phyloP scores from a whole-genome alignment of 2,888 invertebrate species.

The Drosophila pullipes region DNA sequence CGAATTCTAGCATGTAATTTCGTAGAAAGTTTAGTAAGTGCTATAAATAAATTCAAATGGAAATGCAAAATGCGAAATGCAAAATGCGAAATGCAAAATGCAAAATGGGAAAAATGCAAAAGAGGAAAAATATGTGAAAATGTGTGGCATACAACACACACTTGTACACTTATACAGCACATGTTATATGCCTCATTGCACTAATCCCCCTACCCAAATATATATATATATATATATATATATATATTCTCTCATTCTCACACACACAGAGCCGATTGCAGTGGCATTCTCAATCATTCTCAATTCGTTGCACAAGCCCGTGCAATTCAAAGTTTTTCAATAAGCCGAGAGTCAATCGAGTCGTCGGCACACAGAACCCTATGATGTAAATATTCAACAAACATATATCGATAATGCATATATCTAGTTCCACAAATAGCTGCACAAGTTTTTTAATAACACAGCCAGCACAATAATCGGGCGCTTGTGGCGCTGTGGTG shows the following conservation, averaged over 20 bases:
- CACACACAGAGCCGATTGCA: not conserved
- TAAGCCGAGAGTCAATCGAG: conserved; percentile 49
- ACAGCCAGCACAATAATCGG: not conserved
- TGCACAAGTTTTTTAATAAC: conserved; percentile 26
- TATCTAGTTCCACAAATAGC: not conserved
- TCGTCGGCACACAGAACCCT: conserved; percentile 22
- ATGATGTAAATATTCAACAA: conserved; percentile 34
- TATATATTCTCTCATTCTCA: not conserved
- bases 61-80: conserved; percentile 40
- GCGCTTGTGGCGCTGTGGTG: not conserved
- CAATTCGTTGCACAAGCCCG: conserved; percentile 1
- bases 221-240: no score
- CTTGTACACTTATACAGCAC: not conserved
- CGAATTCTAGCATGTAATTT: conserved; percentile 75
- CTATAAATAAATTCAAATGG: conserved; percentile 65
- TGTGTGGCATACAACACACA: conserved; percentile 22
- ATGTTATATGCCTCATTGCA: conserved; percentile 37
- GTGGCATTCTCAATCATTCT: conserved; percentile 1
- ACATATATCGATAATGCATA: conserved; percentile 26
- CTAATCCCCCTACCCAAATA: conserved; percentile 29
- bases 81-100: conserved; percentile 30
- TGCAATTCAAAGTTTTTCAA: conserved; percentile 64
- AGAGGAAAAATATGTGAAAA: conserved; percentile 41
- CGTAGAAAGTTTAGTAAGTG: conserved; percentile 70
- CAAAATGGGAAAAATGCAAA: conserved; percentile 15